Conservation (phyloP, 2,888 invertebrate species). For the Nomada fucata region DNA sequence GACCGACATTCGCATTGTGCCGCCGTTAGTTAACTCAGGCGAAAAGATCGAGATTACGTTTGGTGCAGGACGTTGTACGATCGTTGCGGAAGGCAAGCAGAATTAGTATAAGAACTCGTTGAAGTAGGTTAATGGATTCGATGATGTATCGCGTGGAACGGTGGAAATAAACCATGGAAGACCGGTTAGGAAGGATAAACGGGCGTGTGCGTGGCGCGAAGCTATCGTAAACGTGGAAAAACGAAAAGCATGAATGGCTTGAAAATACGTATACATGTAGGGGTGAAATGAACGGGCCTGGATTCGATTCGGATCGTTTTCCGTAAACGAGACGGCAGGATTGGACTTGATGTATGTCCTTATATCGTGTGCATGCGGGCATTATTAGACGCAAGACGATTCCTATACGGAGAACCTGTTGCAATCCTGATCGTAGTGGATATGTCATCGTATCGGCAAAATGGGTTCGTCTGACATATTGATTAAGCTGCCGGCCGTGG, state of each 20-base stretch:
- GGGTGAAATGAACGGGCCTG: not conserved
- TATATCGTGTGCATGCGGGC: not conserved
- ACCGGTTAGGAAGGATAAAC: slow-evolving; percentile 50
- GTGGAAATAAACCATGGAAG: slow-evolving; percentile 41
- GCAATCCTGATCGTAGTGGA: not conserved
- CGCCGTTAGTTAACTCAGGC: slow-evolving; percentile 15
- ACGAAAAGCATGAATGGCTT: not conserved
- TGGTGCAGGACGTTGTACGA: slow-evolving; percentile 26
- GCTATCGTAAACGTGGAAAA: slow-evolving; percentile 20
- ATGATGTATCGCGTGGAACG: slow-evolving; percentile 37
- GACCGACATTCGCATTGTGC: slow-evolving; percentile 10
- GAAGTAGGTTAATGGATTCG: slow-evolving; percentile 56
- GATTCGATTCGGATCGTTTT: slow-evolving; percentile 4
- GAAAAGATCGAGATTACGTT: slow-evolving; percentile 24
- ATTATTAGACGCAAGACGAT: not conserved
- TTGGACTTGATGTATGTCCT: slow-evolving; percentile 2
- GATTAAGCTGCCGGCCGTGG: not conserved
- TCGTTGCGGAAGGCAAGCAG: slow-evolving; percentile 19
- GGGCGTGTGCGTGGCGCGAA: slow-evolving; percentile 9
- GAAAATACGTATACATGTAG: not conserved
- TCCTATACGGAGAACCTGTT: not conserved
- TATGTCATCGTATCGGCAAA: slow-evolving; percentile 3
- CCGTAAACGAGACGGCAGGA: not conserved
- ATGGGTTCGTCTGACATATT: slow-evolving; percentile 3
- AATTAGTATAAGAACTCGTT: slow-evolving; percentile 32